Conservation (phyloP, 2,797 vertebrate genomes). For the Propithecus perrieri region DNA sequence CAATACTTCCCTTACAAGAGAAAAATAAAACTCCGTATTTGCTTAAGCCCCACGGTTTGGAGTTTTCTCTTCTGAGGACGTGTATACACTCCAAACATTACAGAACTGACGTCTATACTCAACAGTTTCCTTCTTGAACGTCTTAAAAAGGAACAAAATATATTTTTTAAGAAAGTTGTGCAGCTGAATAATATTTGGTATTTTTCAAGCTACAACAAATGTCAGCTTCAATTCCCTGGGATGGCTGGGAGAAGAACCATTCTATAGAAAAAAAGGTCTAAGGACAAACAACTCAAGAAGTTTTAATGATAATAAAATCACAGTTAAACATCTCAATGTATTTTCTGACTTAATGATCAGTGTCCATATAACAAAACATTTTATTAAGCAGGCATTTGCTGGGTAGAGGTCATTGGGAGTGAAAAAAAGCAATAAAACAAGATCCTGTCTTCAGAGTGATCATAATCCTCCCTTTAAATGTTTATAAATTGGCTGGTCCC, state of each 20-base stretch:
- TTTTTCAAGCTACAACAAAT: not conserved
- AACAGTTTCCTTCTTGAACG: not conserved
- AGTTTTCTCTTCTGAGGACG: not conserved
- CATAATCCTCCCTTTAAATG: constrained; percentile 49
- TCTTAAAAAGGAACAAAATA: not conserved
- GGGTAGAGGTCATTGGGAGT: not conserved
- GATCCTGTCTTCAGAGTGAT: not conserved
- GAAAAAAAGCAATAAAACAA: not conserved
- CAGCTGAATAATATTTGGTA: not conserved
- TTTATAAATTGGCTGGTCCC: too few species aligned
- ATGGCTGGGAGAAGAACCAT: constrained; percentile 42
- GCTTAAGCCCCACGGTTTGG: not conserved
- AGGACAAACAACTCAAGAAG: constrained; percentile 48
- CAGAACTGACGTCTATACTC: not conserved
- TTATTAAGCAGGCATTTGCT: not conserved
- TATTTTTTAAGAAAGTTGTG: not conserved
- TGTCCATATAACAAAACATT: not conserved
- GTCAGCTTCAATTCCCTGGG: not conserved
- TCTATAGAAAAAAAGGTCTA: not conserved
- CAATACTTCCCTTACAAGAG: not conserved
- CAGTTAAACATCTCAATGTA: constrained; percentile 50
- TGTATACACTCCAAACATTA: not conserved
- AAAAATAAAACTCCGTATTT: not conserved
- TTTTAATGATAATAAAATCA: constrained; percentile 79
- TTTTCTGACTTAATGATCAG: constrained; percentile 66